Evolutionary conservation across 2,888 invertebrate genomes (phyloP), one percentile per base, ranked within the genome.

Genomic region (Sesia apiformis): DNA sequence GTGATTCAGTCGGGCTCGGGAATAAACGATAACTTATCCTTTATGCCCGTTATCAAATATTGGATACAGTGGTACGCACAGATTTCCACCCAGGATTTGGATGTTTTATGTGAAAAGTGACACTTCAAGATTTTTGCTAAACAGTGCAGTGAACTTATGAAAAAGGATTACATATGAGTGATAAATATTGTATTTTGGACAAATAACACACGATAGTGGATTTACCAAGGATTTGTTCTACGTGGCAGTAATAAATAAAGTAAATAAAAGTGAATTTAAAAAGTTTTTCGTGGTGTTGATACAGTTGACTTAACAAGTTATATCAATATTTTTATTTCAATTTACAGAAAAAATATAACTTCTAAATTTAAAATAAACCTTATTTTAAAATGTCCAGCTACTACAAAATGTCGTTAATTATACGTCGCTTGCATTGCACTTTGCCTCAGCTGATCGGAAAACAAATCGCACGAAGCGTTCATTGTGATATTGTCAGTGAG

Each of bases 11-110:
- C 79, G 78, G 76, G 84, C 76, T 81, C 78, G 85, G 84, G 86
- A 78, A 82, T 90, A 81, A 72, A 74, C 82, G 88, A 83, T 73
- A 61, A 63, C 79, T 89, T 86, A 76, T 59, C 62, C 78, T 85
- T 88, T 87, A 90, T 90, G 89, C 87, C 79, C 82, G 84, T 90
- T 88, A 86, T 90, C 91, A 90, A 91, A 92, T 91, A 91, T 90
- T 92, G 92, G 92, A 90, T 92, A 92, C 91, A 92, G 93, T 91
- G 93, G 91, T 90, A 91, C 90, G 90, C 81, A 70, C 70, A 76
- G 76, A 71, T 74, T 72, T 68, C 63, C 63, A 68, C 75, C 72
- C 76, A 82, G 88, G 85, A 88, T 87, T 23, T 84, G 84, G 84
- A 85, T 84, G 72, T 70, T 76, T 66, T 75, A 77, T 77, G 88